Conservation (phyloP, 2,797 vertebrate genomes). For the Microctenopoma stevenorrisi region DNA sequence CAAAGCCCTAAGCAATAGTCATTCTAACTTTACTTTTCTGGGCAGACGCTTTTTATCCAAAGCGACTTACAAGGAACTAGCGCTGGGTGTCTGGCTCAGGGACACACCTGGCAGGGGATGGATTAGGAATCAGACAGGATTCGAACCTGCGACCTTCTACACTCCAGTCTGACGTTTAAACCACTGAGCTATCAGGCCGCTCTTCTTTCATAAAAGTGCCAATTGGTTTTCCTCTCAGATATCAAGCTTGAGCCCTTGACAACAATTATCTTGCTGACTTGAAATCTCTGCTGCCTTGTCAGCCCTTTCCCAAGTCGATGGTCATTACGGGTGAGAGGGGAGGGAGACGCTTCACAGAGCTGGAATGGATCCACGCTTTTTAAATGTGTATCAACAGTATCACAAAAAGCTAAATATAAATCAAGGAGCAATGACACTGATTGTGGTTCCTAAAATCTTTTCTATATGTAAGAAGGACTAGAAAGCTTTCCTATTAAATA, state of each 20-base stretch:
- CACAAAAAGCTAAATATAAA: constrained; percentile 9
- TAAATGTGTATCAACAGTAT: constrained; percentile 5
- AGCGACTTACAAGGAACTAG: too few species aligned
- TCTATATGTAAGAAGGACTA: neutral
- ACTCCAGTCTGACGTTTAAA: too few species aligned
- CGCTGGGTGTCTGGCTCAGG: too few species aligned
- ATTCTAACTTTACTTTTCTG: neutral
- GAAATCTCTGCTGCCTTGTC: constrained; percentile 52
- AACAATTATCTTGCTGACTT: constrained; percentile 67
- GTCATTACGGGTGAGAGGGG: constrained; percentile 37
- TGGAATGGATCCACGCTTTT: constrained; percentile 38
- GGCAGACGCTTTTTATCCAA: too few species aligned
- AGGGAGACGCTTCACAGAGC: constrained; percentile 33
- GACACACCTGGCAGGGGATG: too few species aligned
- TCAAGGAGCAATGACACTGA: neutral
- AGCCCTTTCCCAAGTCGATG: constrained; percentile 59
- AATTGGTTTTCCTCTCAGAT: constrained; percentile 52
- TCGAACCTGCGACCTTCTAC: too few species aligned
- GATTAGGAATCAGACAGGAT: too few species aligned
- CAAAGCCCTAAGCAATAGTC: constrained; percentile 25
- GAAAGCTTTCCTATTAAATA: neutral
- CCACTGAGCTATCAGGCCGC: too few species aligned
- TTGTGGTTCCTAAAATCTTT: neutral
- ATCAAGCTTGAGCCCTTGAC: constrained; percentile 45
- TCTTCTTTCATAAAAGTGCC: neutral